Evolutionary conservation across 2,113 vertebrate species (phyloP).

Genomic region (Larimichthys polyactis): DNA sequence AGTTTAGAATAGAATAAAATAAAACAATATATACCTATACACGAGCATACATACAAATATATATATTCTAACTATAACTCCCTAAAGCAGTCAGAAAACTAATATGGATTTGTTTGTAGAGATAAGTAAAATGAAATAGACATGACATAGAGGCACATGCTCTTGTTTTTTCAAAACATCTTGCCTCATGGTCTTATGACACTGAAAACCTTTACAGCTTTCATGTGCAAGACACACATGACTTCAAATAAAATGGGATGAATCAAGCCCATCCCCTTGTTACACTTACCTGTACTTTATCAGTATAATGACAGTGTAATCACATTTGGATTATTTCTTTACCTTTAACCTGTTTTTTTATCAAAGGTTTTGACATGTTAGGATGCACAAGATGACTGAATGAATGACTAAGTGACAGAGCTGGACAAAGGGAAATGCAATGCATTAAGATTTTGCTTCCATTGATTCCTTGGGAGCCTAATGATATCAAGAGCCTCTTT

Average conservation of each 20-base stretch:
- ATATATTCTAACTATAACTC: background rate
- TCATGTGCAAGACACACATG: conserved; percentile 21
- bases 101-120: background rate
- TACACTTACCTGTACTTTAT: background rate
- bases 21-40: background rate
- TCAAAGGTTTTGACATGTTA: background rate
- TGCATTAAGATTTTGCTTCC: background rate
- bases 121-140: background rate
- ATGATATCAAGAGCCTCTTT: background rate
- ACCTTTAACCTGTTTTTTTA: background rate
- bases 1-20: background rate
- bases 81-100: background rate
- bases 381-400: background rate
- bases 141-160: background rate
- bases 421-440: background rate
- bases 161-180: conserved; percentile 8
- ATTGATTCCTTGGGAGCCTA: background rate
- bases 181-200: conserved; percentile 20
- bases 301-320: background rate
- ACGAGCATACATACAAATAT: background rate
- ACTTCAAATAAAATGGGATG: background rate
- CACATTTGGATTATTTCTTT: background rate
- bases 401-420: background rate
- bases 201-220: background rate
- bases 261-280: background rate